These are phyloP conservation scores for Oreochromis aureus DNA, from an alignment of 2,113 vertebrate species.

Conservation along the genomic window DNA sequence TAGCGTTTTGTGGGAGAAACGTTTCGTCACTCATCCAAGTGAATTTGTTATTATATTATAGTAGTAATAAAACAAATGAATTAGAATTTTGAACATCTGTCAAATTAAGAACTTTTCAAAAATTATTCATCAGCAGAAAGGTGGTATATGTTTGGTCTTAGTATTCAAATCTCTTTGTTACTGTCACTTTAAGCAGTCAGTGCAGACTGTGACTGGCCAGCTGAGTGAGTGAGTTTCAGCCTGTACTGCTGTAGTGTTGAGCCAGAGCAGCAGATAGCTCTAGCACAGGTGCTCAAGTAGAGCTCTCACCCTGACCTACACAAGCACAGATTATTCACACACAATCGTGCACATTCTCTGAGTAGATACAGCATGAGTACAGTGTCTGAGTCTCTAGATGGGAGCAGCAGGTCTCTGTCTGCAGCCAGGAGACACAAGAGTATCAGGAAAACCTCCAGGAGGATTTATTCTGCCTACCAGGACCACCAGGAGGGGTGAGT, in stretches of 20 bases:
- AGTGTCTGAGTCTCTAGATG: conserved; percentile 33
- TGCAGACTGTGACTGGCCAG: conserved; percentile 46
- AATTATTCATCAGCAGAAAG: not conserved
- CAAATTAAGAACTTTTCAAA: not conserved
- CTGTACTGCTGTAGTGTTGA: conserved; percentile 2
- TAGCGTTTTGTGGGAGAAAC: too few relatives aligned
- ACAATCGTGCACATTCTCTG: not conserved
- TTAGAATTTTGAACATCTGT: not conserved
- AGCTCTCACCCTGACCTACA: not conserved
- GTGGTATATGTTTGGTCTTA: not conserved
- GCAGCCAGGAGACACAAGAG: conserved; percentile 76
- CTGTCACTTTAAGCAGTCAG: conserved; percentile 72
- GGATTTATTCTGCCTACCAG: conserved; percentile 77
- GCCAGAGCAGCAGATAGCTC: conserved; percentile 34
- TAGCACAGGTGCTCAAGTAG: not conserved
- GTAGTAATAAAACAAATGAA: not conserved
- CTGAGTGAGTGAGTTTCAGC: not conserved
- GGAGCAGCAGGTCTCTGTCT: conserved; percentile 63
- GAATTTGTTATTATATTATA: not conserved
- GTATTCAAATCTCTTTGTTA: not conserved
- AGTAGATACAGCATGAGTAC: conserved; percentile 52
- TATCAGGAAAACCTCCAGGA: conserved; percentile 75
- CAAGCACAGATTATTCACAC: not conserved
- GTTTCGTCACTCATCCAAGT: too few relatives aligned
- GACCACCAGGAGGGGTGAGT: conserved; percentile 85